Conservation (phyloP, 2,797 vertebrate species). For the Garrulus glandarius region DNA sequence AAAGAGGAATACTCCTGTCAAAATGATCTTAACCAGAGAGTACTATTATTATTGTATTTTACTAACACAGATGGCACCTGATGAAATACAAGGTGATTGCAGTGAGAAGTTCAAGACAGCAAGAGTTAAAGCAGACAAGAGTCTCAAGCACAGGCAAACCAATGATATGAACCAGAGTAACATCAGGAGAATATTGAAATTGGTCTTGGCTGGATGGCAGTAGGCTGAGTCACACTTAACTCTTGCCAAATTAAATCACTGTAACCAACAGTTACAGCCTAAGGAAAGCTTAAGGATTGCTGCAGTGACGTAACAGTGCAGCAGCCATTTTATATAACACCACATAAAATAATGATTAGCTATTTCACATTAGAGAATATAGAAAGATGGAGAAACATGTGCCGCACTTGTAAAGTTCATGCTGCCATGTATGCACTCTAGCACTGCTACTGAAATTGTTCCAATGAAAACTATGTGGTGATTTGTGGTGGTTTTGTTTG, state of each 20-base stretch:
- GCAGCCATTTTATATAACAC: not conserved
- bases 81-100: not conserved
- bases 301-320: not conserved
- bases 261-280: not conserved
- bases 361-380: not conserved
- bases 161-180: not conserved
- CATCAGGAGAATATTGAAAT: not conserved
- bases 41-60: not conserved
- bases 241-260: slow-evolving; percentile 21
- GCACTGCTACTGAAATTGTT: not conserved
- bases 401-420: not conserved
- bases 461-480: not conserved
- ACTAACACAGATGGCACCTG: not conserved
- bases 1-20: not conserved
- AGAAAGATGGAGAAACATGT: not conserved
- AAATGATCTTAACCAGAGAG: not conserved
- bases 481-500: not conserved
- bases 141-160: accelerated
- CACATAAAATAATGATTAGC: not conserved
- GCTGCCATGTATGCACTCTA: not conserved
- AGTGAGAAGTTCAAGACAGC: not conserved
- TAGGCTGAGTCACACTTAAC: slow-evolving; percentile 1
- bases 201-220: slow-evolving; percentile 1
- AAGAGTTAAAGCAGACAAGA: not conserved
- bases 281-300: not conserved